Base-by-base conservation (phyloP, 2,888 invertebrate genomes). In the Phytoseiulus persimilis region DNA sequence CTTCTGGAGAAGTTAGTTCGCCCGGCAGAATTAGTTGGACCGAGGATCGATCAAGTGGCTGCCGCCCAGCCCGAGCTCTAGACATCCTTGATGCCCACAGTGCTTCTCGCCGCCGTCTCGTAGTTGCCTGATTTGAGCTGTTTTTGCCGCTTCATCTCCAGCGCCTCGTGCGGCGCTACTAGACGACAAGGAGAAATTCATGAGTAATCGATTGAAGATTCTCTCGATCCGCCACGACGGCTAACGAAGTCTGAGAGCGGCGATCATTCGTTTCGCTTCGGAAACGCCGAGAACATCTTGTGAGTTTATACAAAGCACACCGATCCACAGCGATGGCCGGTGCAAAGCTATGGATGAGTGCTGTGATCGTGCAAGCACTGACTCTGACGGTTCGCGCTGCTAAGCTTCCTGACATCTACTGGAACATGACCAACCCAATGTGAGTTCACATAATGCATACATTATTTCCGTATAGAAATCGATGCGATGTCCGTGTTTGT, bases 371-470 rank as follows among this genome's bases (percentile, higher is more conserved):
- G 87, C 87, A 87, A 87, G 87, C 87, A 87, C 87, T 87, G 32
- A 45, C 87, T n/a, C 87, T 87, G 87, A 33, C 90, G 11, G 90
- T 90, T 89, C 89, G 90, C 39, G 89, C 90, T 39, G 90, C 90
- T 33, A 90, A 90, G 39, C 90, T 91, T 83, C 91, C 91, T 31
- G 91, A 95, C 94, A 96, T 96, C 93, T 96, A 96, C 93, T 96
- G 96, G 96, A 96, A 96, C 94, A 96, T 96, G 91, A 95, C 96
- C 91, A 96, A 96, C 93, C 96, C 96, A 93, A 96, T 96, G 94
- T 94, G 94, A 94, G 94, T 94, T n/a, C n/a, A n/a, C n/a, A n/a
- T n/a, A n/a, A n/a, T n/a, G n/a, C n/a, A n/a, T n/a, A n/a, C n/a
- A n/a, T n/a, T n/a, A n/a, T n/a, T n/a, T n/a, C n/a, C n/a, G n/a